Conservation (phyloP, 2,797 vertebrate species). For the Glyptemys insculpta region DNA sequence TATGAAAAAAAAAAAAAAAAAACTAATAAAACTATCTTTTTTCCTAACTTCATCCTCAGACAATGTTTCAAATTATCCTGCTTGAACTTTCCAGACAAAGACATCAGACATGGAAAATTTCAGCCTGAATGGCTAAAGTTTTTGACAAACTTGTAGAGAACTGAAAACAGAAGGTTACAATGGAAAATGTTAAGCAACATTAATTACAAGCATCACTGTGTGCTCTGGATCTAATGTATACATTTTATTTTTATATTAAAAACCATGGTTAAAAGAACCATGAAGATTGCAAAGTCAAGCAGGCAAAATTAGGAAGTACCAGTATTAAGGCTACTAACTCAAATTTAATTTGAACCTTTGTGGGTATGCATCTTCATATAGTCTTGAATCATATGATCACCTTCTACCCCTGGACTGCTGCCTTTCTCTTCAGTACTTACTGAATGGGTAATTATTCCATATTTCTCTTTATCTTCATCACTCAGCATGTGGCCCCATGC, state of each 20-base stretch:
- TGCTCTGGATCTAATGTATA: neutral
- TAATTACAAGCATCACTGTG: rapidly evolving
- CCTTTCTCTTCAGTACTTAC: neutral
- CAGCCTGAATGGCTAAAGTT: neutral
- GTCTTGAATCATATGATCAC: neutral
- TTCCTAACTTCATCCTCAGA: too few relatives aligned
- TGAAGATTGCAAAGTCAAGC: too few relatives aligned
- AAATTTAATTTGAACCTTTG: neutral
- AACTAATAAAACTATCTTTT: too few relatives aligned
- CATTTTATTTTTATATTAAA: too few relatives aligned
- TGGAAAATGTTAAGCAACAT: too few relatives aligned
- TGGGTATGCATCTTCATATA: rapidly evolving
- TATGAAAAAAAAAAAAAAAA: too few relatives aligned
- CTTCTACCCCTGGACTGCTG: neutral
- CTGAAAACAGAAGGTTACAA: too few relatives aligned
- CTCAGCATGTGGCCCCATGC: too few relatives aligned
- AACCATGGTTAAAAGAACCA: neutral
- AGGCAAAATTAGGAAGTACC: neutral
- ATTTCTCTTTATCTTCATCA: too few relatives aligned
- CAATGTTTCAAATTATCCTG: too few relatives aligned
- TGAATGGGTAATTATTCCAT: neutral
- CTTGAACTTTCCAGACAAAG: too few relatives aligned
- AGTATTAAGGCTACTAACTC: neutral
- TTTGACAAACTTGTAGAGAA: too few relatives aligned
- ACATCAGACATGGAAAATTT: neutral